Evolutionary conservation across 2,888 invertebrate genomes (phyloP).

Genomic region (Brachylomia viminalis): DNA sequence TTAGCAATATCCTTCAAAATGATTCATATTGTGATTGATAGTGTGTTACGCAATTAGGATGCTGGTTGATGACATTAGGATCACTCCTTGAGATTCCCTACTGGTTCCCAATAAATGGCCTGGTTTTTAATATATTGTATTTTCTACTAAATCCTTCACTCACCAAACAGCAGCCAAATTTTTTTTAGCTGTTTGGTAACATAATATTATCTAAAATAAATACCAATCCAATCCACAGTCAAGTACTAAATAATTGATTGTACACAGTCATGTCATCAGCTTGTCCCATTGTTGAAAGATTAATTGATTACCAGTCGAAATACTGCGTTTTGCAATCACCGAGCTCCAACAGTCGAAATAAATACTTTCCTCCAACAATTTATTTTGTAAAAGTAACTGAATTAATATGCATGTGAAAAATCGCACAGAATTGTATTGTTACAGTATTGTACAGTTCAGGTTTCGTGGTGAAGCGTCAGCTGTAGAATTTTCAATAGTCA

Average conservation of each 20-base stretch:
- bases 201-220: slow-evolving; percentile 16
- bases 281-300: slow-evolving; percentile 58
- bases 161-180: background rate
- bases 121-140: background rate
- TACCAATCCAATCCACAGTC: slow-evolving; percentile 6
- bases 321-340: slow-evolving; percentile 56
- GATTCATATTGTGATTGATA: no score
- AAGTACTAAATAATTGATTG: slow-evolving; percentile 51
- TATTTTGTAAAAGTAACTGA: slow-evolving; percentile 55
- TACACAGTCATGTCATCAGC: slow-evolving; percentile 39
- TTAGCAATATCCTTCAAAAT: no score
- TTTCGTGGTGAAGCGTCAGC: slow-evolving; percentile 15
- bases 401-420: slow-evolving; percentile 47
- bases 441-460: background rate
- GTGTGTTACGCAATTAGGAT: no score
- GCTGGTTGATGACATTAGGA: background rate
- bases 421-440: slow-evolving; percentile 26
- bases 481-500: background rate
- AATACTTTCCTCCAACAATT: slow-evolving; percentile 53
- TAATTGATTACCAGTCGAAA: slow-evolving; percentile 63
- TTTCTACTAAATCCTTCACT: background rate
- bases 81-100: background rate
- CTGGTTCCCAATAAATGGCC: background rate
- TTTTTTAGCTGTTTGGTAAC: no score
- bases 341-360: slow-evolving; percentile 50